Evolutionary conservation across 2,888 invertebrate species (phyloP).

Genomic region (Pandemis corylana): DNA sequence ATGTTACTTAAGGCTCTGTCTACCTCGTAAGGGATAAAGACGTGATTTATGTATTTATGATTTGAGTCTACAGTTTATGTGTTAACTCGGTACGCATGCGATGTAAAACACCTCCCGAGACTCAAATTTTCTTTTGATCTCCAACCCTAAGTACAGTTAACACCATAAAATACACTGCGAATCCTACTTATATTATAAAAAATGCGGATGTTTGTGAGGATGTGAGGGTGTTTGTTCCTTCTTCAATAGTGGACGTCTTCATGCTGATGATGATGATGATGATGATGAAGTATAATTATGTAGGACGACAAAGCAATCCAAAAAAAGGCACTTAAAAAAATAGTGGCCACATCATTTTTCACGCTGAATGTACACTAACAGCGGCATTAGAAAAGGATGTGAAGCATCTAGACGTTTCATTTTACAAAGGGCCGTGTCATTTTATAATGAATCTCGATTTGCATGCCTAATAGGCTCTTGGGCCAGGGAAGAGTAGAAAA

Average conservation of each 20-base stretch:
- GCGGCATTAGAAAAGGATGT: slow-evolving; percentile 9
- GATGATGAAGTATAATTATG: too few relatives aligned
- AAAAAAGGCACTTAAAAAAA: too few relatives aligned
- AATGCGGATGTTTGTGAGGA: too few relatives aligned
- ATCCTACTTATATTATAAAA: too few relatives aligned
- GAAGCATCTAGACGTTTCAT: slow-evolving; percentile 22
- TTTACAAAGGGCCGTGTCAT: slow-evolving; percentile 16
- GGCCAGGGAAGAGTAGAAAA: too few relatives aligned
- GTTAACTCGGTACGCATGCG: not conserved
- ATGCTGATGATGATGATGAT: too few relatives aligned
- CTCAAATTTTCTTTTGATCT: not conserved
- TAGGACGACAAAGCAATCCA: too few relatives aligned
- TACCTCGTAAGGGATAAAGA: too few relatives aligned
- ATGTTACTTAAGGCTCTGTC: too few relatives aligned
- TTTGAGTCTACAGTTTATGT: not conserved
- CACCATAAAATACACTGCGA: not conserved
- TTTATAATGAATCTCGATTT: slow-evolving; percentile 23
- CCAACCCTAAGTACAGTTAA: not conserved
- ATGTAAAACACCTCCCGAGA: not conserved
- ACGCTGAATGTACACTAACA: not conserved
- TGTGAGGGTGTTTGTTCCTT: too few relatives aligned
- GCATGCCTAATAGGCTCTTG: not conserved
- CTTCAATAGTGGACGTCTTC: too few relatives aligned
- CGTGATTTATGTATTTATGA: not conserved
- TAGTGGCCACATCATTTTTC: not conserved